phyloP scores from a whole-genome alignment of 2,797 vertebrate species.

The Anguilla pacifica region DNA sequence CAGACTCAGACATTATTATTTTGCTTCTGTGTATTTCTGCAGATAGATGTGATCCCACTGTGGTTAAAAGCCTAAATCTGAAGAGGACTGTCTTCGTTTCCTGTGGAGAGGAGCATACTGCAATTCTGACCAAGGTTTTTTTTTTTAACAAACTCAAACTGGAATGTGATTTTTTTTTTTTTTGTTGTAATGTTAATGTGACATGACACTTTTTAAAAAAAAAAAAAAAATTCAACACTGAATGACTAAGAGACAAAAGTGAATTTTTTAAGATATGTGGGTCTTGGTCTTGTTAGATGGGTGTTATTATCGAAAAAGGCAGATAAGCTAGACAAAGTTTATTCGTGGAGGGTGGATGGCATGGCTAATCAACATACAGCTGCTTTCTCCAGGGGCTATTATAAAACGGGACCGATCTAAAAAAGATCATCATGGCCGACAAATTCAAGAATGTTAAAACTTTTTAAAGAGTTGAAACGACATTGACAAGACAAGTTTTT shows the following conservation, averaged over 20 bases:
- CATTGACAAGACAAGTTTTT: background rate
- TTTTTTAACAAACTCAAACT: background rate
- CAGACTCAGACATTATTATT: background rate
- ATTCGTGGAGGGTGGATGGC: too few relatives aligned
- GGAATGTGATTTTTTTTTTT: background rate
- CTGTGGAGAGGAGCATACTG: slow-evolving; percentile 81
- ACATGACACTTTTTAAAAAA: background rate
- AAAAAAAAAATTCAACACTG: background rate
- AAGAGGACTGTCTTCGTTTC: slow-evolving; percentile 73
- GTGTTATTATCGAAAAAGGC: too few relatives aligned
- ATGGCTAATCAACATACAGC: background rate
- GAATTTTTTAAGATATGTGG: background rate
- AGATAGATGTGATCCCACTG: slow-evolving; percentile 71
- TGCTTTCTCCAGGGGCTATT: background rate
- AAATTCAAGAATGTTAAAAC: background rate
- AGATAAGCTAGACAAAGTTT: too few relatives aligned
- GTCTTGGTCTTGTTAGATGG: too few relatives aligned
- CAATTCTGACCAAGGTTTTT: slow-evolving; percentile 76
- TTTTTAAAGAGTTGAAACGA: background rate
- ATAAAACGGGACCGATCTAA: background rate
- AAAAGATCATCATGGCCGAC: background rate
- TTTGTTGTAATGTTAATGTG: background rate
- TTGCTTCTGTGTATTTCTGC: background rate
- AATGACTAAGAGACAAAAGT: background rate
- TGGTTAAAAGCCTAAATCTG: slow-evolving; percentile 58